Evolutionary conservation across 2,113 vertebrate genomes (phyloP), one percentile per base, ranked within the genome.

Genomic region (Pterocles burchelli): DNA sequence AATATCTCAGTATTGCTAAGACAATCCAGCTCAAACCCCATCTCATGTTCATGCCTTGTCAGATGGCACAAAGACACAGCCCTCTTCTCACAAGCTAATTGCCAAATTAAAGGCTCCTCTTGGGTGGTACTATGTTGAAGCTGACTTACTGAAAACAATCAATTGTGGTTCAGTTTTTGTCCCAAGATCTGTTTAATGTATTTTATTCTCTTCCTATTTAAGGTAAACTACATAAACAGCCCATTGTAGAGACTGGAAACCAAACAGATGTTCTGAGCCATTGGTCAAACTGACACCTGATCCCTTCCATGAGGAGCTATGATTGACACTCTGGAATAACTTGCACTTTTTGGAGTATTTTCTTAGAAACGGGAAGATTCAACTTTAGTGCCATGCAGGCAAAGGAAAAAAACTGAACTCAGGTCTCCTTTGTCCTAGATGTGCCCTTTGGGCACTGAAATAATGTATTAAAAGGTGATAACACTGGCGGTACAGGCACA

Each of bases 21-120:
- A 18, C 33, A 58, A 63, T 49, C 13, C 14, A 70, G 19, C 8
- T 73, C 19, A 49, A 41, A 36, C 4, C 6, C 25, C 12, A 46
- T 26, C n/a, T 84, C n/a, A 10, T 0, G 0, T 25, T 54, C 6
- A 29, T 12, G 5, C 31, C 13, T 74, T 2, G 0, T 55, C 28
- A 71, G 36, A 55, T 4, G 22, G 29, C 36, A 58, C 10, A 57
- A 52, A 84, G 4, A 70, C 3, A 7, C 20, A 85, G 22, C 26
- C 14, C 28, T 68, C 49, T 61, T 73, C 58, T 85, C 55, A 71
- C 11, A 13, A 16, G 13, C 6, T 70, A 41, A 49, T 49, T 73
- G 54, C 28, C 46, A 73, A 68, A 77, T 4, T 62, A 51, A 77
- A 80, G 68, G 21, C 5, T 91, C 7, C 26, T 84, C 78, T 85